phyloP scores from a whole-genome alignment of 2,797 vertebrate species.

The Distichodus sexfasciatus region DNA sequence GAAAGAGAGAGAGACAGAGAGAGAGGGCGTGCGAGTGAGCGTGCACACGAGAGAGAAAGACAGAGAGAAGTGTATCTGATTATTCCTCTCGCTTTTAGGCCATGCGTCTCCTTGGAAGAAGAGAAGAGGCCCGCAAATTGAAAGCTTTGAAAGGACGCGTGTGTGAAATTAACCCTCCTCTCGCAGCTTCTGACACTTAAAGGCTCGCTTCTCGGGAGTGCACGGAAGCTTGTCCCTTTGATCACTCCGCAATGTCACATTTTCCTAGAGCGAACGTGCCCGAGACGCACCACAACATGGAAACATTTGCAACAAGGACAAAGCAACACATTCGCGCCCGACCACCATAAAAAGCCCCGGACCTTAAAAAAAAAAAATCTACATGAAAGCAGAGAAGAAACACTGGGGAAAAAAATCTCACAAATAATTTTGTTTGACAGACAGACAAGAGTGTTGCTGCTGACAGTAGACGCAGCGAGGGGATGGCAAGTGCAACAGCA shows the following conservation, averaged over 20 bases:
- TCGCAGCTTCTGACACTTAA: conserved; percentile 28
- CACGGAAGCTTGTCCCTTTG: conserved; percentile 47
- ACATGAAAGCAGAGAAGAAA: conserved; percentile 42
- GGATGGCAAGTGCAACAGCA: conserved; percentile 2
- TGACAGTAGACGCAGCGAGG: conserved; percentile 5
- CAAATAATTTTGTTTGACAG: conserved; percentile 28
- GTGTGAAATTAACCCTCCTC: conserved; percentile 40
- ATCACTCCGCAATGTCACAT: conserved; percentile 34
- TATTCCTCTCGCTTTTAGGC: neutral
- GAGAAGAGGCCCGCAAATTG: conserved; percentile 9
- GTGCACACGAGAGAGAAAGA: conserved; percentile 13
- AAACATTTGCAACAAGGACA: conserved; percentile 6
- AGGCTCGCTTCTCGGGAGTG: conserved; percentile 13
- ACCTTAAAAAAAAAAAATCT: conserved; percentile 7
- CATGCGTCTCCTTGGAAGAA: conserved; percentile 15
- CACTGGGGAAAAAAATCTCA: conserved; percentile 13
- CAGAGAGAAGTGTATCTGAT: conserved; percentile 11
- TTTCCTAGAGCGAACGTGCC: neutral
- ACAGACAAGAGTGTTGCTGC: conserved; percentile 29
- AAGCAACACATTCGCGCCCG: conserved; percentile 5
- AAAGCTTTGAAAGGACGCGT: conserved; percentile 37
- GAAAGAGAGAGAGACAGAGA: neutral
- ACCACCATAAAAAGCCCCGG: conserved; percentile 21
- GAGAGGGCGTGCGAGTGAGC: neutral
- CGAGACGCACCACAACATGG: neutral